These are phyloP conservation scores for Triplophysa yarkandensis DNA, from an alignment of 2,797 vertebrate species.

Conservation along the genomic window DNA sequence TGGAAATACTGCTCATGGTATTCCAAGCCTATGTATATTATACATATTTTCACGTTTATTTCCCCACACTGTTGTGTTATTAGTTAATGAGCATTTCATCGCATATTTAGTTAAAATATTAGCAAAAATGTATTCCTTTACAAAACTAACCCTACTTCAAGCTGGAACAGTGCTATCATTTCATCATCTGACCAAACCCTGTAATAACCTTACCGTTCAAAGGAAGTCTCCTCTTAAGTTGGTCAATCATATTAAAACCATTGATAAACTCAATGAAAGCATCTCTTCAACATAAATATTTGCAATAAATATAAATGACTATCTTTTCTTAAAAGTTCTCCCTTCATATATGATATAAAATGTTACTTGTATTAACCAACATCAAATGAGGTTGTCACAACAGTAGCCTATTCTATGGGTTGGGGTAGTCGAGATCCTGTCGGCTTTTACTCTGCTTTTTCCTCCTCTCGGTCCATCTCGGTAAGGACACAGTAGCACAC, in stretches of 20 bases:
- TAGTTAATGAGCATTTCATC: background rate
- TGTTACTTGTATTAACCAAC: constrained; percentile 2
- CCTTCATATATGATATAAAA: background rate
- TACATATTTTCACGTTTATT: background rate
- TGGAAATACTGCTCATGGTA: constrained; percentile 19
- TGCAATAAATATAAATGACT: constrained; percentile 32
- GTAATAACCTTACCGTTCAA: constrained; percentile 2
- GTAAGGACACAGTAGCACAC: constrained; percentile 85
- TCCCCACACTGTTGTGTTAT: background rate
- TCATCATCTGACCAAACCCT: background rate
- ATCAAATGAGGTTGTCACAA: background rate
- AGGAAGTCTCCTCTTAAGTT: background rate
- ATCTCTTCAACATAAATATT: constrained; percentile 31
- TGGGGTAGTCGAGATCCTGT: constrained; percentile 17
- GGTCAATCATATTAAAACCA: background rate
- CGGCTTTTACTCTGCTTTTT: constrained; percentile 63
- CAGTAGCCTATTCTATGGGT: constrained; percentile 15
- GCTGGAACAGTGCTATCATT: constrained; percentile 33
- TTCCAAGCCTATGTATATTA: background rate
- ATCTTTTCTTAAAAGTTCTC: background rate
- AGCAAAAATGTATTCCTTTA: background rate
- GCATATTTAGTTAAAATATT: background rate
- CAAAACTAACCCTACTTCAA: background rate
- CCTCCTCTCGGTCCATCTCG: constrained; percentile 80
- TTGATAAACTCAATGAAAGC: background rate